These are phyloP conservation scores for Drosophila gunungcola DNA, from an alignment of 1,140 invertebrate genomes.

Conservation along the genomic window DNA sequence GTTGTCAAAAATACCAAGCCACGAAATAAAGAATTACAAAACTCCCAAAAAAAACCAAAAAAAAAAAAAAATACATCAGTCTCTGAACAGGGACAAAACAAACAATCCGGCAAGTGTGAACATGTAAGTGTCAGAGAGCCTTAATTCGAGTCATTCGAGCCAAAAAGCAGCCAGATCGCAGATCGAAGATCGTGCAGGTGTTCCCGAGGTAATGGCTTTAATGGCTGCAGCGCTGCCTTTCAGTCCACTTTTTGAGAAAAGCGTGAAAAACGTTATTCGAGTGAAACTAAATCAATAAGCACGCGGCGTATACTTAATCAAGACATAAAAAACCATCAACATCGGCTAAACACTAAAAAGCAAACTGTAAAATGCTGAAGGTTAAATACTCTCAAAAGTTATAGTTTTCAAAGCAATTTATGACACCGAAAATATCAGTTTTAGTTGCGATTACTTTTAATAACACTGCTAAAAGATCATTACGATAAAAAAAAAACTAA, in stretches of 20 bases:
- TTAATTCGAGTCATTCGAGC: constrained; percentile 40
- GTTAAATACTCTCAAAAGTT: not conserved
- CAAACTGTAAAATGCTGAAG: not conserved
- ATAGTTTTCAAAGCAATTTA: too few relatives aligned
- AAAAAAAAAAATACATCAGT: constrained; percentile 9
- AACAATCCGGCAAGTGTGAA: constrained; percentile 59
- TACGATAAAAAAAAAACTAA: too few relatives aligned
- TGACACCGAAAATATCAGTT: too few relatives aligned
- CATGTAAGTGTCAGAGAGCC: constrained; percentile 63
- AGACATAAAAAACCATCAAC: constrained; percentile 62
- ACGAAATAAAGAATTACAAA: constrained; percentile 59
- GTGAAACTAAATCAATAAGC: constrained; percentile 79
- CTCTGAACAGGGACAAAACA: constrained; percentile 3
- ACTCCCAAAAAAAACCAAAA: constrained; percentile 20
- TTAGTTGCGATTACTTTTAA: too few relatives aligned
- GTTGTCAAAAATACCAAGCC: constrained; percentile 68
- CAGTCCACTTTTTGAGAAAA: constrained; percentile 22
- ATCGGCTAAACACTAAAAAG: not conserved
- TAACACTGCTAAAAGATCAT: too few relatives aligned
- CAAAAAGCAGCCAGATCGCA: constrained; percentile 24
- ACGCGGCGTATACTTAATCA: constrained; percentile 73
- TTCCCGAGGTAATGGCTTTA: constrained; percentile 33
- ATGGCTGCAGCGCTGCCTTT: not conserved
- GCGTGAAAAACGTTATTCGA: constrained; percentile 57
- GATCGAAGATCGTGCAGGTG: constrained; percentile 57